Conservation (phyloP, 2,888 invertebrate genomes). For the Lysandra bellargus region DNA sequence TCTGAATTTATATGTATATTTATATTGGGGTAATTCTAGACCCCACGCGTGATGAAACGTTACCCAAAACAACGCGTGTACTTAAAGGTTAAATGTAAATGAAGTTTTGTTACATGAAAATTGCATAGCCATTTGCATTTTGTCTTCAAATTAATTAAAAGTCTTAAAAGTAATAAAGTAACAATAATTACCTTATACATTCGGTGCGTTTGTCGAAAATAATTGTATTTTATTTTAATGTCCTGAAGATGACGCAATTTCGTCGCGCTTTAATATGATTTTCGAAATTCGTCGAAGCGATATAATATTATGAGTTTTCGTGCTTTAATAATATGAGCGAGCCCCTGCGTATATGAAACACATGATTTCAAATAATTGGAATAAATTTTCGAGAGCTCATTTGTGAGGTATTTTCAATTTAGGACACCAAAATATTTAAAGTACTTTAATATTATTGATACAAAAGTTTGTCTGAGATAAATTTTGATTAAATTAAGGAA, state of each 20-base stretch:
- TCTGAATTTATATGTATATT: too few species aligned
- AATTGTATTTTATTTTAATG: conserved; percentile 4
- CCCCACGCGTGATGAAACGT: too few species aligned
- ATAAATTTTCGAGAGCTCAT: background rate
- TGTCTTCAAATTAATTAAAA: background rate
- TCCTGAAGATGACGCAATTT: background rate
- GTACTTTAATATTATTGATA: too few species aligned
- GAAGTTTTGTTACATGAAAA: too few species aligned
- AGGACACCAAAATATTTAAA: too few species aligned
- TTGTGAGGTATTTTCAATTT: background rate
- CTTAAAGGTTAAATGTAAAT: too few species aligned
- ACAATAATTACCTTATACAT: background rate
- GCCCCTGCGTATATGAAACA: background rate
- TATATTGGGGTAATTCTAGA: too few species aligned
- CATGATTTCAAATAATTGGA: background rate
- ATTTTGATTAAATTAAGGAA: background rate
- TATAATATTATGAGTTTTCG: background rate
- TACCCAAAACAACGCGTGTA: too few species aligned
- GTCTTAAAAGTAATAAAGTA: background rate
- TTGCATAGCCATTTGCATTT: background rate
- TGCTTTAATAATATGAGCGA: background rate
- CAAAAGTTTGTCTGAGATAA: background rate
- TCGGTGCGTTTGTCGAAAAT: background rate
- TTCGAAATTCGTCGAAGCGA: background rate
- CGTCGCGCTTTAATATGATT: background rate